Conservation (phyloP, 2,888 invertebrate species). For the Scaptodrosophila latifasciaeformis region DNA sequence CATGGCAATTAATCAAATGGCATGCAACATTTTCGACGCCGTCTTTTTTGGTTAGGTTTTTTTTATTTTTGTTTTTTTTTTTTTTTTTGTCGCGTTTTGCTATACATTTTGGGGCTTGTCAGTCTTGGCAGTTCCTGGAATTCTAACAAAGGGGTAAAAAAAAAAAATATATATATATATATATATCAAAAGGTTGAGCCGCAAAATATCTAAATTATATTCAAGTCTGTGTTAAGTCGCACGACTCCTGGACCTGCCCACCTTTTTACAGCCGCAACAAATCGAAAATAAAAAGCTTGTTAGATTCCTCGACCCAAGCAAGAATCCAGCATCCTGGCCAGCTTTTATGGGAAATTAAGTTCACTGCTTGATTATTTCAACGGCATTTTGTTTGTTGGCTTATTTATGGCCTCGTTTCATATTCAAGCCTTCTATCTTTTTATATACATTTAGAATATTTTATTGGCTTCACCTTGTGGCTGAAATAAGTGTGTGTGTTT, state of each 20-base stretch:
- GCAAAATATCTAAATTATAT: slow-evolving; percentile 65
- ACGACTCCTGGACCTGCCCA: slow-evolving; percentile 19
- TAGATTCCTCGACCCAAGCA: slow-evolving; percentile 7
- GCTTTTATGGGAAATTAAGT: slow-evolving; percentile 65
- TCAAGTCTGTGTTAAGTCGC: slow-evolving; percentile 9
- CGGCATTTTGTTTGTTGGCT: slow-evolving; percentile 46
- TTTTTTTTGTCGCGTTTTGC: neutral
- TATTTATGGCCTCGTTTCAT: slow-evolving; percentile 54
- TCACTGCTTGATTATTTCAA: slow-evolving; percentile 62
- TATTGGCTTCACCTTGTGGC: too few relatives aligned
- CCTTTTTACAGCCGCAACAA: neutral
- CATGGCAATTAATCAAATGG: slow-evolving; percentile 71
- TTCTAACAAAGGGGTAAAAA: too few relatives aligned
- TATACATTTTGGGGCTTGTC: slow-evolving; percentile 42
- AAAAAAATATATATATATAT: too few relatives aligned
- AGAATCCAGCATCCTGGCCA: slow-evolving; percentile 3
- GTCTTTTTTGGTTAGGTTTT: too few relatives aligned
- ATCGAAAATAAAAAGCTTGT: slow-evolving; percentile 33
- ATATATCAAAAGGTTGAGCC: slow-evolving; percentile 45
- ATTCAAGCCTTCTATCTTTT: slow-evolving; percentile 6
- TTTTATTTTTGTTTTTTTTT: neutral
- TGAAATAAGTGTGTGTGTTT: too few relatives aligned
- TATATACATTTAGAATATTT: slow-evolving; percentile 1
- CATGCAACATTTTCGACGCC: slow-evolving; percentile 59
- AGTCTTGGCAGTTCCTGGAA: slow-evolving; percentile 33